Conservation (phyloP, 2,888 invertebrate species). For the Epsilonema sp. region DNA sequence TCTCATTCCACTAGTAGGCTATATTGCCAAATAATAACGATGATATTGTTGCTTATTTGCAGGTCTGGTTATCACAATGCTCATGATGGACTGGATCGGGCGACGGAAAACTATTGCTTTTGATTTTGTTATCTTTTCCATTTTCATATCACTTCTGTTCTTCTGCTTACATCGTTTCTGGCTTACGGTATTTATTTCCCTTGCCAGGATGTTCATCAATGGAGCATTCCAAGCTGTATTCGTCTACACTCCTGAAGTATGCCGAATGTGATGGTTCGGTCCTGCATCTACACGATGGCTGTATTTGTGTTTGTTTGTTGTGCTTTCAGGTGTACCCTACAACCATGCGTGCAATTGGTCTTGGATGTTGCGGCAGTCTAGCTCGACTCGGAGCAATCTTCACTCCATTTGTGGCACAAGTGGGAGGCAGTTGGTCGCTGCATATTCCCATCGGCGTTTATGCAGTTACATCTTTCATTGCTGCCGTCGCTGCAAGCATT, state of each 20-base stretch:
- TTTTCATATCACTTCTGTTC: slow-evolving; percentile 45
- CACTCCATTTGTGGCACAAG: slow-evolving; percentile 80
- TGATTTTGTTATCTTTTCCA: slow-evolving; percentile 65
- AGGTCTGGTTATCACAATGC: too few relatives aligned
- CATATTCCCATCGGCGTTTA: slow-evolving; percentile 54
- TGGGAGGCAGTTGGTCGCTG: slow-evolving; percentile 51
- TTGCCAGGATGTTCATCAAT: slow-evolving; percentile 73
- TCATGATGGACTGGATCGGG: slow-evolving; percentile 69
- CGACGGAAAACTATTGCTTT: slow-evolving; percentile 76
- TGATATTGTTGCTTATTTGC: too few relatives aligned
- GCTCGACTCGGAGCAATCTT: slow-evolving; percentile 77
- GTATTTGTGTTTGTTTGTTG: too few relatives aligned
- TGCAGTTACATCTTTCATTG: slow-evolving; percentile 50
- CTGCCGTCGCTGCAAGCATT: slow-evolving; percentile 52
- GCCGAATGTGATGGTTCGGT: too few relatives aligned
- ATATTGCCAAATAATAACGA: too few relatives aligned
- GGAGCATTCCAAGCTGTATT: slow-evolving; percentile 86
- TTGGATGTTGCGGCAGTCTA: slow-evolving; percentile 76
- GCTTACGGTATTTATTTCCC: slow-evolving; percentile 44
- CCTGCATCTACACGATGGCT: too few relatives aligned
- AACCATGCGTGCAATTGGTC: slow-evolving; percentile 62
- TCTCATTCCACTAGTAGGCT: too few relatives aligned
- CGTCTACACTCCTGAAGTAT: slow-evolving; percentile 73
- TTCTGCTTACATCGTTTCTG: slow-evolving; percentile 38
- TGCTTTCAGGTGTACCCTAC: slow-evolving; percentile 55